Percentiles rank a stretch among this genome's conserved stretches.
phyloP scores from a whole-genome alignment of 2,113 vertebrate species.

The Aphelocoma coerulescens region DNA sequence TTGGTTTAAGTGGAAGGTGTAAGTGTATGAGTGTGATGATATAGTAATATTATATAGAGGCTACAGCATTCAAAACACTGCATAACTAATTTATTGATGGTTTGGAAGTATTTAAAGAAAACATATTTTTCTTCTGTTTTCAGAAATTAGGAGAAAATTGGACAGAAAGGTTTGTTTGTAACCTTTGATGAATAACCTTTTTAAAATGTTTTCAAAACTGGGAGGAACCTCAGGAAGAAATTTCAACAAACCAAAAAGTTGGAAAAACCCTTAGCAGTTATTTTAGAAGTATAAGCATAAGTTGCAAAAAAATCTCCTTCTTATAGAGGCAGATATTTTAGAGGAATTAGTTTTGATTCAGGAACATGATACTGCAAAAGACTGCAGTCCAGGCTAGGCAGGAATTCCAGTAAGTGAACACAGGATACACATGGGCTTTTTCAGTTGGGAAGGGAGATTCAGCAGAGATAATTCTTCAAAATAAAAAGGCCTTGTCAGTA shows the following conservation, averaged over 20 bases:
- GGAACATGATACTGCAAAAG: neutral
- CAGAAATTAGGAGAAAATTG: neutral
- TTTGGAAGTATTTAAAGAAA: neutral
- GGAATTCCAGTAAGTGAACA: neutral
- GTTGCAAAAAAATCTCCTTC: neutral
- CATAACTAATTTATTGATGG: neutral
- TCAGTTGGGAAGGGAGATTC: neutral
- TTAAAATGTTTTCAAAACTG: neutral
- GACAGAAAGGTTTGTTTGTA: neutral
- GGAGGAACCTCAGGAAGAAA: neutral
- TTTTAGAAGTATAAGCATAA: neutral
- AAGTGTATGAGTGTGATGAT: neutral
- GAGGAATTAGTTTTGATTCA: neutral
- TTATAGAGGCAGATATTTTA: neutral
- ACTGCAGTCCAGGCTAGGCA: neutral
- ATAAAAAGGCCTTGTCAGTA: neutral
- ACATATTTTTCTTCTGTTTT: neutral
- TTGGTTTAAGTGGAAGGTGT: neutral
- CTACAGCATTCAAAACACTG: neutral
- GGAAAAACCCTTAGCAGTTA: neutral
- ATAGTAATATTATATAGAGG: neutral
- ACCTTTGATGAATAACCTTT: neutral
- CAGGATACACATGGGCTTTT: neutral
- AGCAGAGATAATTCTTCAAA: neutral
- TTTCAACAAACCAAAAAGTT: neutral